Base-by-base conservation (phyloP, 2,113 vertebrate species). In the Pseudopodoces humilis region DNA sequence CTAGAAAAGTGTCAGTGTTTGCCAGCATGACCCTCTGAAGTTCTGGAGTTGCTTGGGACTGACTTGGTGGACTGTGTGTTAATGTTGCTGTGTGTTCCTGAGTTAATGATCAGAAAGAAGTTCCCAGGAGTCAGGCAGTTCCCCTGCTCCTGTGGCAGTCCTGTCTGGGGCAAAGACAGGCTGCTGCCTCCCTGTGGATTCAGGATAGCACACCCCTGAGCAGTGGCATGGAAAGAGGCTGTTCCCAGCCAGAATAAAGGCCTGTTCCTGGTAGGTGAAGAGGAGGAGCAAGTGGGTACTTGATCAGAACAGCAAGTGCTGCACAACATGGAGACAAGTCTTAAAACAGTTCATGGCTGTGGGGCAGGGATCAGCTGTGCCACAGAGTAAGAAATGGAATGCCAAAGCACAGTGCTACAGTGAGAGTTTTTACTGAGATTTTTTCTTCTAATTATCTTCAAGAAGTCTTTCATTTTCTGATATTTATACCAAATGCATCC, bases 171-270 rank as follows among this genome's bases (percentile, higher is more conserved):
- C 69, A 84, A 35, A 47, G 13, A 56, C 30, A 49, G 27, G 25
- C 44, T 76, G 62, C 44, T 67, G 25, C 37, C 21, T 59, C 71
- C 37, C 44, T 35, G 17, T 37, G 31, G 25, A 6, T 27, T 52
- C 0, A 0, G 37, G 31, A 37, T 6, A 37, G 53, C 53, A 33
- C 27, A 44, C 1, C 43, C 15, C 16, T 0, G 0, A 8, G 27
- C 17, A 44, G 46, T 8, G 13, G 9, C 55, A 17, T 3, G 24
- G 46, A 14, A 33, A 35, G 10, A 7, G 22, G 31, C 47, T 31
- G 24, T 7, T 68, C 23, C 46, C n/a, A 52, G 27, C 6, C 53
- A 74, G 46, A 74, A 37, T 3, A 43, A 46, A 63, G 35, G 22
- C 60, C 41, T 53, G 7, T 7, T 84, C 13, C 70, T 74, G 37